Conservation (phyloP, 1,140 invertebrate species). For the Arion vulgaris region DNA sequence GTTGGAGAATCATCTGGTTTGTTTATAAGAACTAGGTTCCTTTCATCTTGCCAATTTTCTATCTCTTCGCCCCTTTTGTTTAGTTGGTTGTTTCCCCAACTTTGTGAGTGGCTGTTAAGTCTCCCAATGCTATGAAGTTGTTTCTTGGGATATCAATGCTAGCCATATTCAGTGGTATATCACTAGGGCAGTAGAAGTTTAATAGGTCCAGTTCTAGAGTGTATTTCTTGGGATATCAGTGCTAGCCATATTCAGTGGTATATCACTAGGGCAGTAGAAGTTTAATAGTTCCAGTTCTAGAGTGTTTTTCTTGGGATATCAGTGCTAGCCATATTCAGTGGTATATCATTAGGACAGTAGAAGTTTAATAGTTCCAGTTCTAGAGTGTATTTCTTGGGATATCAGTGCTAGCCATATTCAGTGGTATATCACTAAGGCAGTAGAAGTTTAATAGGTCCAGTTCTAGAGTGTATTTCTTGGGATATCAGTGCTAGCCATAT, state of each 20-base stretch:
- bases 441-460: not conserved
- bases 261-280: not conserved
- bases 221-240: not conserved
- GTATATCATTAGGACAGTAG: not conserved
- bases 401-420: not conserved
- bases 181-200: not conserved
- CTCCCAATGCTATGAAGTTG: slow-evolving; percentile 17
- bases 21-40: not conserved
- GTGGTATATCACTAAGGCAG: not conserved
- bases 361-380: not conserved
- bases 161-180: not conserved
- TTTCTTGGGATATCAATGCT: not conserved
- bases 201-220: not conserved
- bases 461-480: no score
- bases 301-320: not conserved
- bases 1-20: not conserved
- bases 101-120: slow-evolving; percentile 52
- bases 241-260: not conserved
- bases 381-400: not conserved
- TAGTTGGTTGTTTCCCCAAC: slow-evolving; percentile 48
- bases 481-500: not conserved
- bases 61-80: slow-evolving; percentile 40
- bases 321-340: not conserved
- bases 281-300: not conserved
- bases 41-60: slow-evolving; percentile 42